These are phyloP conservation scores for Dallia pectoralis DNA, from an alignment of 2,797 vertebrate genomes.

Conservation along the genomic window DNA sequence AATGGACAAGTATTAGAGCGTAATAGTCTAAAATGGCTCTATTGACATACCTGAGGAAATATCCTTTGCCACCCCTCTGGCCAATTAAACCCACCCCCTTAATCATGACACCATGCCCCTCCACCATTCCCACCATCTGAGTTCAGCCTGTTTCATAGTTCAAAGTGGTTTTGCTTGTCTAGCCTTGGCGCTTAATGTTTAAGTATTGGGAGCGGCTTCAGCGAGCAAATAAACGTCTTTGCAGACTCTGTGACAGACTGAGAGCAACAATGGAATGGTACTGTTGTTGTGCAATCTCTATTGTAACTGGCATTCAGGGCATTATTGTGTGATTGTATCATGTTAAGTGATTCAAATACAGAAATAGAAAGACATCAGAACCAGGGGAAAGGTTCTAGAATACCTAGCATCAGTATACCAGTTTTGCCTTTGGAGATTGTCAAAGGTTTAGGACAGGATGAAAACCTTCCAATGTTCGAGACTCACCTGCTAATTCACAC, in stretches of 20 bases:
- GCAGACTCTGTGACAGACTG: conserved; percentile 69
- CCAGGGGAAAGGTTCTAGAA: conserved; percentile 43
- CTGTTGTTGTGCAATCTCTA: conserved; percentile 78
- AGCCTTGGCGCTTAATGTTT: conserved; percentile 81
- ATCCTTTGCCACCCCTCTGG: conserved; percentile 39
- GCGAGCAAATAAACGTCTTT: conserved; percentile 82
- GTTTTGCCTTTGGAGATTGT: conserved; percentile 51
- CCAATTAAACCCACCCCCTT: too few relatives aligned
- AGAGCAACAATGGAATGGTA: conserved; percentile 75
- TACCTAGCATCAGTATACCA: conserved; percentile 42
- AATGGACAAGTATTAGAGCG: conserved; percentile 35
- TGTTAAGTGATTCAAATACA: conserved; percentile 61
- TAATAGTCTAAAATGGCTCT: conserved; percentile 34
- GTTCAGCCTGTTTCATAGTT: conserved; percentile 72
- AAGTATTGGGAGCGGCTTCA: conserved; percentile 80
- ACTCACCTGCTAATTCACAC: conserved; percentile 56
- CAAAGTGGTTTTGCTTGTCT: conserved; percentile 77
- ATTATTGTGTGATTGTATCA: conserved; percentile 36
- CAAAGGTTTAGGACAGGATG: conserved; percentile 56
- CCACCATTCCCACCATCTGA: conserved; percentile 46
- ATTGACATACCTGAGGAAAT: conserved; percentile 67
- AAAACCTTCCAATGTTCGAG: conserved; percentile 34
- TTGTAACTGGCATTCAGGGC: conserved; percentile 62
- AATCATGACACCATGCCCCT: neutral
- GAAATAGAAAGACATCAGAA: conserved; percentile 40